phyloP scores from a whole-genome alignment of 2,113 vertebrate species.

The Uria lomvia region DNA sequence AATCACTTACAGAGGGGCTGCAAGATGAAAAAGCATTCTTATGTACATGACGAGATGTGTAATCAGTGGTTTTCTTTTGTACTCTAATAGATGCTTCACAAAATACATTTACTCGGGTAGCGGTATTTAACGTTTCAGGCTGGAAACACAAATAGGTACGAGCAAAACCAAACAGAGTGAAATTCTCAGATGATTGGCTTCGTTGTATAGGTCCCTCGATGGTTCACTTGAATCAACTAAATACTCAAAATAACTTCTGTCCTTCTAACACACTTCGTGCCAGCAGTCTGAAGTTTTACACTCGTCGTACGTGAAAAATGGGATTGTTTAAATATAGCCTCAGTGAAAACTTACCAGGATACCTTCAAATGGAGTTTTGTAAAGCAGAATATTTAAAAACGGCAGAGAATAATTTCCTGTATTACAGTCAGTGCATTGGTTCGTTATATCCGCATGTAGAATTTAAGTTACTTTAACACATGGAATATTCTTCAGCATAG shows the following conservation, averaged over 20 bases:
- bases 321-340: conserved; percentile 31
- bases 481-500: not conserved
- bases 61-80: conserved; percentile 20
- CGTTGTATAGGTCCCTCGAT: not conserved
- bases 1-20: not conserved
- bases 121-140: conserved; percentile 3
- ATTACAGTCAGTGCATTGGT: not conserved
- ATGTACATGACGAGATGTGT: not conserved
- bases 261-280: not conserved
- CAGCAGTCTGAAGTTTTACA: not conserved
- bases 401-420: not conserved
- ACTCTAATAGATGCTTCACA: not conserved
- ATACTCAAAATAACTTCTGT: conserved; percentile 26
- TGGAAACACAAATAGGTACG: conserved; percentile 27
- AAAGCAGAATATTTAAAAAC: not conserved
- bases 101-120: conserved; percentile 9
- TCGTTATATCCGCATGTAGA: not conserved
- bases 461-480: conserved; percentile 11
- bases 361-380: not conserved
- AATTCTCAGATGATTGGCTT: conserved; percentile 46
- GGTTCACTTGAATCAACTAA: conserved; percentile 29
- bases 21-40: not conserved
- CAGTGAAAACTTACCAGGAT: not conserved
- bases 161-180: conserved; percentile 3
- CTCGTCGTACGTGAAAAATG: not conserved